Base-by-base conservation (phyloP, 64 coral and sea anemone species). In the Stylophora pistillata region DNA sequence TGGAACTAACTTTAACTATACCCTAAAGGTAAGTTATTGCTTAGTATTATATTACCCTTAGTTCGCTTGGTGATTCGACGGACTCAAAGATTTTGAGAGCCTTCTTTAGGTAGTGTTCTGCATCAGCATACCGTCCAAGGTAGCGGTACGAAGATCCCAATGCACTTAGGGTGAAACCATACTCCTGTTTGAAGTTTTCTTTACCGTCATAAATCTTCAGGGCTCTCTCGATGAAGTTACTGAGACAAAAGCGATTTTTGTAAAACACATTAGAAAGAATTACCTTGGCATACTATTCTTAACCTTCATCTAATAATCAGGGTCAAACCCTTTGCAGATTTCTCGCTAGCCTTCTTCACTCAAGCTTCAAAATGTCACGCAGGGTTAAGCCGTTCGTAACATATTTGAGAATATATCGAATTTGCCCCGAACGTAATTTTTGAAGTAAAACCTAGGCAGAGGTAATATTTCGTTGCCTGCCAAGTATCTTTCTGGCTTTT, bases 71-170 rank as follows among this genome's bases (percentile, higher is more conserved):
- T 10, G 74, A 77, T 10, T 77, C 47, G 10, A 77, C 74, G 9
- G 74, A 55, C 25, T 52, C 55, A 52, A 55, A 54, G 52, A 55
- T 77, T 52, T 55, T 9, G 5, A 77, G 74, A 55, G 74, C 74
- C 21, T 25, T 26, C n/a, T 77, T 77, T 55, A 77, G 13, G 32
- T 47, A 47, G 32, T 75, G 4, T 53, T 75, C 73, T 20, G 73
- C 73, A 21, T 47, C 32, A 20, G 0, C 47, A 55, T 77, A 56
- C 74, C 13, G 21, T 23, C 74, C 74, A 23, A 77, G 52, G 52
- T 77, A 77, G 55, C 74, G 74, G 52, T 77, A 77, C 9, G 74
- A 55, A 20, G 74, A 77, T 55, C 74, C 74, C 17, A 77, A 26
- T 26, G 74, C 32, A 77, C 74, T 77, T 0, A 77, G 74, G 41